Evolutionary conservation across 2,797 vertebrate species (phyloP).

Genomic region (Netta rufina): DNA sequence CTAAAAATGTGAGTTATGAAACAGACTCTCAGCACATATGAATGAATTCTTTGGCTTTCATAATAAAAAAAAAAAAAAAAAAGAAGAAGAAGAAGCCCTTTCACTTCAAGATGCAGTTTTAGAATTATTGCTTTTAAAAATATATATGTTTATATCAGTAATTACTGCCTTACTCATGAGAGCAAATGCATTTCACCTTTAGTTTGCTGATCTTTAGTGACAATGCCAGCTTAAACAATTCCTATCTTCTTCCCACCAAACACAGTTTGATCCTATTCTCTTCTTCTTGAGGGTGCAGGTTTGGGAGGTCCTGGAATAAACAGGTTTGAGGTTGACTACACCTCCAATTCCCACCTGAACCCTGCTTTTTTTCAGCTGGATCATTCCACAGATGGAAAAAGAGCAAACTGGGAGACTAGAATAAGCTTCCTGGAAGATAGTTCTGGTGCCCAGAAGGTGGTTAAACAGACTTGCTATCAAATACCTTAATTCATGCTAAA

Average conservation of each 20-base stretch:
- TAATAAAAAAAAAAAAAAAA: neutral
- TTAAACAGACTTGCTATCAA: neutral
- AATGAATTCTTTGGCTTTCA: slow-evolving; percentile 9
- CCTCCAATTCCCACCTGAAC: neutral
- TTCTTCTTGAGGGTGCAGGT: neutral
- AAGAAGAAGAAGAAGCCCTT: neutral
- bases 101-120: slow-evolving; percentile 8
- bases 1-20: slow-evolving; percentile 38
- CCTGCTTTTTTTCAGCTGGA: neutral
- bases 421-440: neutral
- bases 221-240: neutral
- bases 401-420: neutral
- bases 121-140: neutral
- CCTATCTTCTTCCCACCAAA: neutral
- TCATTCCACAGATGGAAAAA: neutral
- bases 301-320: neutral
- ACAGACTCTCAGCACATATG: neutral
- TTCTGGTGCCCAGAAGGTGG: neutral
- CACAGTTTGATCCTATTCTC: neutral
- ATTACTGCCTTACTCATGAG: neutral
- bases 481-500: neutral
- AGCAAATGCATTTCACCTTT: neutral
- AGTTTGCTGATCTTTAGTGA: neutral
- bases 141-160: neutral
- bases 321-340: neutral